Conservation (phyloP, 2,797 vertebrate species). For the Hirundo rustica region DNA sequence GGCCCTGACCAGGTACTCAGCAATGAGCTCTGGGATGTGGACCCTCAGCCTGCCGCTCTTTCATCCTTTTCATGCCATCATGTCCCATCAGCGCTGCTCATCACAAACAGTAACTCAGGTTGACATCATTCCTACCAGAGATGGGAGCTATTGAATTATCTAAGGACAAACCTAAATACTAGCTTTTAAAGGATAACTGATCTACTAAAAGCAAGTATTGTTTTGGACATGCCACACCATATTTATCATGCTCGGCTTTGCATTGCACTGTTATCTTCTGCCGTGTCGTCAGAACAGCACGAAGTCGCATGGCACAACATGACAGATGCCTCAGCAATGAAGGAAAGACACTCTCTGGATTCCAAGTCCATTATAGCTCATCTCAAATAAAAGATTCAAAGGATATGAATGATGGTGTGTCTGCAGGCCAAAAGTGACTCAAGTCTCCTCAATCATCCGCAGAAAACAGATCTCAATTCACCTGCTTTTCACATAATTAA, state of each 20-base stretch:
- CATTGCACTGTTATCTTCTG: slow-evolving; percentile 27
- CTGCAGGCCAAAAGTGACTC: slow-evolving; percentile 44
- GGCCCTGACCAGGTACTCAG: background rate
- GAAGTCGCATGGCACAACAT: slow-evolving; percentile 7
- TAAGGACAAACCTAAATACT: slow-evolving; percentile 71
- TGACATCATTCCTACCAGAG: slow-evolving; percentile 58
- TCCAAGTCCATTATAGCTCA: slow-evolving; percentile 32
- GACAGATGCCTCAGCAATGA: slow-evolving; percentile 62
- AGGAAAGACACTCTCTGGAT: slow-evolving; percentile 42
- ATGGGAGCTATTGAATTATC: slow-evolving; percentile 69
- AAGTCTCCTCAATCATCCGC: slow-evolving; percentile 17
- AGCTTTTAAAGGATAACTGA: slow-evolving; percentile 70
- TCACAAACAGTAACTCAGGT: slow-evolving; percentile 60
- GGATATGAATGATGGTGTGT: slow-evolving; percentile 12
- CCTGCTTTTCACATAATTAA: slow-evolving; percentile 16
- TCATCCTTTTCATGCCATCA: slow-evolving; percentile 59
- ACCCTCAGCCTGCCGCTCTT: background rate
- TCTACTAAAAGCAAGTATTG: slow-evolving; percentile 67
- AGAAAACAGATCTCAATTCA: slow-evolving; percentile 32
- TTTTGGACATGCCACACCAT: slow-evolving; percentile 51
- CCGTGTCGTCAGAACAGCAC: slow-evolving; percentile 24
- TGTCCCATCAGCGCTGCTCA: slow-evolving; percentile 49
- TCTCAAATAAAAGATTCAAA: slow-evolving; percentile 59
- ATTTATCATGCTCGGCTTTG: slow-evolving; percentile 49
- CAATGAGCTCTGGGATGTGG: background rate